phyloP scores from a whole-genome alignment of 2,797 vertebrate species.

The Rhadinocentrus ornatus region DNA sequence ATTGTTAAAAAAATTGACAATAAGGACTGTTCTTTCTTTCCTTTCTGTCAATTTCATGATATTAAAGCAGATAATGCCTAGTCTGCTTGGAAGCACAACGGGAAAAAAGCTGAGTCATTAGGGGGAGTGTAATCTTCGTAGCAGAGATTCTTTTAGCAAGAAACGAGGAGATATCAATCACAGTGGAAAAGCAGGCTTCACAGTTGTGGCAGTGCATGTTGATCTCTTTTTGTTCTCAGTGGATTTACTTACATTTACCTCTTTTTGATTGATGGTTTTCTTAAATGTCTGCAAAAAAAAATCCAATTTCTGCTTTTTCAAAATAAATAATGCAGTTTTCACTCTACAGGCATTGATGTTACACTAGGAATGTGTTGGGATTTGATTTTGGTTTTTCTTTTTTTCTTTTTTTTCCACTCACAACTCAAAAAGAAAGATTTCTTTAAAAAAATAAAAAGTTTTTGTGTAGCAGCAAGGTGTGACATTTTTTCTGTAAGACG shows the following conservation, averaged over 20 bases:
- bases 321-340: constrained; percentile 21
- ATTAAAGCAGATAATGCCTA: constrained; percentile 34
- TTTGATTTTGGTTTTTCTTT: constrained; percentile 19
- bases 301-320: constrained; percentile 10
- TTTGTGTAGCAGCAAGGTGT: constrained; percentile 55
- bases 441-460: constrained; percentile 23
- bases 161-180: constrained; percentile 58
- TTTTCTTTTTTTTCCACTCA: not conserved
- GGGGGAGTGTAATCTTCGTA: constrained; percentile 51
- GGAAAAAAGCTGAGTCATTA: constrained; percentile 71
- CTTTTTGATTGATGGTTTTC: constrained; percentile 40
- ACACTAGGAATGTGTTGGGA: constrained; percentile 7
- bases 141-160: constrained; percentile 42
- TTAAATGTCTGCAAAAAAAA: constrained; percentile 25
- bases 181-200: constrained; percentile 53
- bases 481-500: constrained; percentile 57
- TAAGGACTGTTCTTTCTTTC: constrained; percentile 4
- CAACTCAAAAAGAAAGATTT: constrained; percentile 26
- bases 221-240: constrained; percentile 30
- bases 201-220: constrained; percentile 42
- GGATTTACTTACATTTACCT: constrained; percentile 23
- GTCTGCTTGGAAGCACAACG: constrained; percentile 57
- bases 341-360: constrained; percentile 9
- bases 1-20: constrained; percentile 21
- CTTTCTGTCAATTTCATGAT: not conserved